Evolutionary conservation across 2,888 invertebrate species (phyloP).

Genomic region (Ophion obscuratus): DNA sequence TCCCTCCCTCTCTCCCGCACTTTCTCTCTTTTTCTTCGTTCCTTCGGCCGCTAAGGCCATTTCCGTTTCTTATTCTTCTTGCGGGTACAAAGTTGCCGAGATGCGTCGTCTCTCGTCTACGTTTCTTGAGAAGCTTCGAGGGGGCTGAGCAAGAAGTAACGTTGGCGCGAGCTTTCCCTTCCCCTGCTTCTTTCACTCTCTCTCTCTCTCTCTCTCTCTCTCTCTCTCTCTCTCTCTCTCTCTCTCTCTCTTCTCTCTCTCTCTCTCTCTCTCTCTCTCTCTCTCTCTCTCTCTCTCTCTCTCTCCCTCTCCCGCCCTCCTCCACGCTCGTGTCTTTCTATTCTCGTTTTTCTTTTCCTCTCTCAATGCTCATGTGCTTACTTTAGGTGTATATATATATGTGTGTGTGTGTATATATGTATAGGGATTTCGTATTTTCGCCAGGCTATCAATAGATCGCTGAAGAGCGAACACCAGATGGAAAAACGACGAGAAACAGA

Average conservation of each 20-base stretch:
- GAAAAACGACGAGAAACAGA: background rate
- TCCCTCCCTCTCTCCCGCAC: constrained; percentile 5
- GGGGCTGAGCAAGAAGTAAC: constrained; percentile 59
- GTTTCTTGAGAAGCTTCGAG: constrained; percentile 35
- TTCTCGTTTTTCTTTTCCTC: background rate
- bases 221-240: background rate
- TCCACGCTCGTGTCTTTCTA: no score
- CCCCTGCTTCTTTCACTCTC: background rate
- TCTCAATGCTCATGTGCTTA: constrained; percentile 15
- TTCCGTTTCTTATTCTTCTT: constrained; percentile 65
- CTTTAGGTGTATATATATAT: background rate
- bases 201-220: background rate
- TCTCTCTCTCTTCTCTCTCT: no score
- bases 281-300: background rate
- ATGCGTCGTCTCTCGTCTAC: constrained; percentile 43
- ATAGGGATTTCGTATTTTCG: background rate
- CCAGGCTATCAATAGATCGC: constrained; percentile 17
- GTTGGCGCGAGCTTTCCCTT: constrained; percentile 22
- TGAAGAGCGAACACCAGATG: constrained; percentile 39
- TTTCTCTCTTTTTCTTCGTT: constrained; percentile 7
- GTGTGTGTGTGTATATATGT: background rate
- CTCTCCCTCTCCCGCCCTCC: background rate
- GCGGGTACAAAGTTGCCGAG: constrained; percentile 54
- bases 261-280: background rate
- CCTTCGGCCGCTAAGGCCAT: constrained; percentile 46